Conservation (phyloP, 2,797 vertebrate genomes). For the Tenualosa ilisha region DNA sequence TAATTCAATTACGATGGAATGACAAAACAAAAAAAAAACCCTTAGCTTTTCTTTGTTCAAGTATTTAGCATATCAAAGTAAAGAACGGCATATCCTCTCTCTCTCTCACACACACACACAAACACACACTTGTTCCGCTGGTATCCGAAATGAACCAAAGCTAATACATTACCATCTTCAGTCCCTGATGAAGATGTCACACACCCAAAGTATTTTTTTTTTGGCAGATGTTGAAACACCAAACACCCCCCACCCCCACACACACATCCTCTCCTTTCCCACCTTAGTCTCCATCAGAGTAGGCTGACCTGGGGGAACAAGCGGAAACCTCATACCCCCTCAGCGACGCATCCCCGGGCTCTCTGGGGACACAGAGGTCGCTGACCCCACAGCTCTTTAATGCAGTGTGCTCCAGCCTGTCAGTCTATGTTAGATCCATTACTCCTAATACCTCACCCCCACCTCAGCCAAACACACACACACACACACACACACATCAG, state of each 20-base stretch:
- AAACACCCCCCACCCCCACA: not conserved
- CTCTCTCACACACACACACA: not conserved
- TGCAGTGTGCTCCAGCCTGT: constrained; percentile 72
- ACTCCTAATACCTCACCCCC: constrained; percentile 54
- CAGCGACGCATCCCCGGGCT: constrained; percentile 40
- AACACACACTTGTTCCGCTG: not conserved
- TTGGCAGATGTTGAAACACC: not conserved
- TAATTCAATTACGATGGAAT: no score
- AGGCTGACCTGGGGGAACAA: constrained; percentile 32
- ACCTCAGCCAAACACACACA: constrained; percentile 7
- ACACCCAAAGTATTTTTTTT: not conserved
- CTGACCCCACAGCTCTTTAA: constrained; percentile 72
- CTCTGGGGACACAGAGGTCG: constrained; percentile 62
- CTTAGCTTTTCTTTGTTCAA: no score
- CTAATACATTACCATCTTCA: not conserved
- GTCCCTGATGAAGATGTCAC: not conserved
- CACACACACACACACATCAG: constrained; percentile 1
- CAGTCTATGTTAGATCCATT: constrained; percentile 78
- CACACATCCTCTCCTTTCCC: not conserved
- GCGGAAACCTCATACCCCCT: not conserved
- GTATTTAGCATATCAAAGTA: no score
- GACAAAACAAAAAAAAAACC: no score
- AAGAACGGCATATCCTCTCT: no score
- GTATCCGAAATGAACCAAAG: not conserved
- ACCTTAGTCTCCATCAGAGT: constrained; percentile 36